Evolutionary conservation across 2,888 invertebrate genomes (phyloP), one percentile per base, ranked within the genome.

Genomic region (Plutella xylostella): DNA sequence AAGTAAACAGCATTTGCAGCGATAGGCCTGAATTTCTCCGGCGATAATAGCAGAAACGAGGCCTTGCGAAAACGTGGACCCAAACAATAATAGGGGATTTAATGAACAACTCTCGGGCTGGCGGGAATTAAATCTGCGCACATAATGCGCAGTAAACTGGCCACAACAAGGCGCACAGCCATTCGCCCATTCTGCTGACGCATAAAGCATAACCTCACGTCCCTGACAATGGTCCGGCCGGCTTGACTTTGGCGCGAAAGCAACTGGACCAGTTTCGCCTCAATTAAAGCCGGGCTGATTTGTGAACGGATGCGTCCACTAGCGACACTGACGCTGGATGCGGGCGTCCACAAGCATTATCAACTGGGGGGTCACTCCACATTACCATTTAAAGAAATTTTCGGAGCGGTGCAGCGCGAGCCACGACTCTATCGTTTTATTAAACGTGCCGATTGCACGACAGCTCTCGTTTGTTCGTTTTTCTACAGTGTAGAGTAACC

Each of bases 251-350:
- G 38, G 34, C 39, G 43, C 39, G 43, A 46, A 37, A 43, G 46
- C 42, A 42, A 37, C 43, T 20, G 37, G 22, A 38, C 30, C 25
- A 31, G 45, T 42, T 15, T 20, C 33, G 22, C 42, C 45, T 55
- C 52, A 54, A 55, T 55, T 56, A 54, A 53, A 40, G 31, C 39
- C 45, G 21, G 28, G 52, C 52, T 65, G 65, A 68, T 66, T 67
- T 64, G 64, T 60, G 59, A 53, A 55, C 57, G 56, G 58, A 58
- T 55, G 60, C 55, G 46, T 19, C 25, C 35, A 42, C 15, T 38
- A 51, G 49, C 44, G 50, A 47, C 52, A 42, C 42, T 42, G 42
- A 42, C 42, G 18, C 42, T 18, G 15, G 31, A 31, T 42, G 51
- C 49, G 17, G 22, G 39, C 17, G 12, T 12, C 19, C n/a, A 15